phyloP scores from a whole-genome alignment of 2,888 invertebrate species.

The Blastobasis adustella region DNA sequence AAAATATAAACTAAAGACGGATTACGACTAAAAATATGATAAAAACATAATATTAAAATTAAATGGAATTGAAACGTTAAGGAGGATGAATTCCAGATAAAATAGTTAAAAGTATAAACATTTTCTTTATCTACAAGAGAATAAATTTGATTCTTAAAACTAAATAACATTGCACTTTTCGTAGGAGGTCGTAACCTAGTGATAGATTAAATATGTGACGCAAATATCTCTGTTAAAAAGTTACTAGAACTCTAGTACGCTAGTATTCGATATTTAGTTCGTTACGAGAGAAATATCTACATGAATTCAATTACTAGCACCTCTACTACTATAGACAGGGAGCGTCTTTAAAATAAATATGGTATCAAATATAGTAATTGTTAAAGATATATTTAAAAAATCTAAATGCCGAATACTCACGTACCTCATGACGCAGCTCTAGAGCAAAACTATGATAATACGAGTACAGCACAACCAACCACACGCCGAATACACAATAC shows the following conservation, averaged over 20 bases:
- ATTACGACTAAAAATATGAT: neutral
- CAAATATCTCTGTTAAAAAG: too few relatives aligned
- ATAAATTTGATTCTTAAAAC: slow-evolving; percentile 64
- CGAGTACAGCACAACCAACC: neutral
- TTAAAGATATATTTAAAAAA: too few relatives aligned
- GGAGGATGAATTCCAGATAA: neutral
- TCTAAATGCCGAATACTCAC: neutral
- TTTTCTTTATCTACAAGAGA: slow-evolving; percentile 51
- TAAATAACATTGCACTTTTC: slow-evolving; percentile 77
- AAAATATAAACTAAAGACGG: too few relatives aligned
- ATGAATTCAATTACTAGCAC: too few relatives aligned
- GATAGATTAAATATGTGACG: slow-evolving; percentile 17
- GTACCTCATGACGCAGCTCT: neutral
- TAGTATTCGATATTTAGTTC: too few relatives aligned
- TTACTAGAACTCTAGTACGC: too few relatives aligned
- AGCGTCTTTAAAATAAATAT: too few relatives aligned
- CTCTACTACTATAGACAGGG: too few relatives aligned
- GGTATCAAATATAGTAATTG: too few relatives aligned
- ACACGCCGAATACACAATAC: neutral
- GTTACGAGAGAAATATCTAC: too few relatives aligned
- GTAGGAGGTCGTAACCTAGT: slow-evolving; percentile 68
- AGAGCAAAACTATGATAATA: too few relatives aligned
- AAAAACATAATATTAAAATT: neutral
- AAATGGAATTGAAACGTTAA: neutral
- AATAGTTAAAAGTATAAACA: slow-evolving; percentile 42